Evolutionary conservation across 2,113 vertebrate species (phyloP).

Genomic region (Agelaius phoeniceus): DNA sequence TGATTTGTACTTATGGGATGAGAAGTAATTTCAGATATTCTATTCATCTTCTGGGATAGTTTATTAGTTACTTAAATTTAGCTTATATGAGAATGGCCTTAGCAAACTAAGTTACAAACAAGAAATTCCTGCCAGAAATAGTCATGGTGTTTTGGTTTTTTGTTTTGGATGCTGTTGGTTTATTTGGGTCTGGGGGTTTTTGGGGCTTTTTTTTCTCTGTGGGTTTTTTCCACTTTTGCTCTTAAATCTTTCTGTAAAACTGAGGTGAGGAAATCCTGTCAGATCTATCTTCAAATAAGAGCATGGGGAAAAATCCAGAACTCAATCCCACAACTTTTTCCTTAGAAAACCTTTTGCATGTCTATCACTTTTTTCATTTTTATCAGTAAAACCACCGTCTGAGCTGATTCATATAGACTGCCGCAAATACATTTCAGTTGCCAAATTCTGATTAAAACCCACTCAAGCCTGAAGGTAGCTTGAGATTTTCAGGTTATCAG

Average conservation of each 20-base stretch:
- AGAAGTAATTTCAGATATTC: neutral
- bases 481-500: constrained; percentile 28
- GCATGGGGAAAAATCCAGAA: neutral
- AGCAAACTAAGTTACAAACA: neutral
- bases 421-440: constrained; percentile 14
- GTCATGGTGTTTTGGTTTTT: neutral
- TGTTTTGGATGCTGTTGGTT: neutral
- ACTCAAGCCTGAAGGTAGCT: constrained; percentile 5
- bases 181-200: neutral
- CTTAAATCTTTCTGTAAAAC: neutral
- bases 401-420: constrained; percentile 9
- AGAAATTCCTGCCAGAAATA: neutral
- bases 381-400: neutral
- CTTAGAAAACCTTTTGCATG: neutral
- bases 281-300: neutral
- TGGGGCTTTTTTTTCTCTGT: neutral
- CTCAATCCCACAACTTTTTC: neutral
- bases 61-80: neutral
- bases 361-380: constrained; percentile 20
- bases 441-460: constrained; percentile 41
- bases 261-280: neutral
- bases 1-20: neutral
- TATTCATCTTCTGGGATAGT: neutral
- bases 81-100: neutral
- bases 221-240: accelerated